Conservation (phyloP, 2,113 vertebrate genomes). For the Lasiurus cinereus region DNA sequence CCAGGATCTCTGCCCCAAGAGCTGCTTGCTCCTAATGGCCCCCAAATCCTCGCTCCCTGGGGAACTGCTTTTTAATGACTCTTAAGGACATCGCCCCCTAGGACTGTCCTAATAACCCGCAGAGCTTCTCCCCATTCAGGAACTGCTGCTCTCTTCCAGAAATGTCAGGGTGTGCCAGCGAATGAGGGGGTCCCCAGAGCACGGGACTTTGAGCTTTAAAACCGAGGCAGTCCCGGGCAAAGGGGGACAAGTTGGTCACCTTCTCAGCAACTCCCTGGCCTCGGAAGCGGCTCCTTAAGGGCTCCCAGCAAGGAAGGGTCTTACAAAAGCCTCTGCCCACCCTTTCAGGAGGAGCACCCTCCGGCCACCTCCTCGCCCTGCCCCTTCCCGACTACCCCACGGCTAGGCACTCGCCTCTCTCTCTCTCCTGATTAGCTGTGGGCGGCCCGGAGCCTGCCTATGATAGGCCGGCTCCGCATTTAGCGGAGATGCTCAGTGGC, state of each 20-base stretch:
- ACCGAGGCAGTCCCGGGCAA: background rate
- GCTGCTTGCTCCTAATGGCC: constrained; percentile 62
- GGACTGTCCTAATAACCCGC: constrained; percentile 58
- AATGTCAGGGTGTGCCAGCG: background rate
- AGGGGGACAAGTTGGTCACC: background rate
- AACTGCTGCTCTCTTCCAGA: background rate
- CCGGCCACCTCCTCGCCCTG: background rate
- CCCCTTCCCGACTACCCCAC: background rate
- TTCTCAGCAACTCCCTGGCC: background rate
- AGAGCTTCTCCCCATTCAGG: background rate
- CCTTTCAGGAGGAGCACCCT: background rate
- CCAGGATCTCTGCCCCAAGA: constrained; percentile 34
- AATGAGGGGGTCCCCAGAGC: background rate
- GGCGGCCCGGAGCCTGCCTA: background rate
- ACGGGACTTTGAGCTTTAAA: background rate
- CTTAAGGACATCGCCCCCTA: constrained; percentile 4
- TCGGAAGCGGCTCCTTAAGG: background rate
- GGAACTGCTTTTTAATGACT: constrained; percentile 49
- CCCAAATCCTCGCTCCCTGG: constrained; percentile 11
- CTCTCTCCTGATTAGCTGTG: background rate
- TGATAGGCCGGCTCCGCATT: constrained; percentile 63
- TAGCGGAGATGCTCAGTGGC: constrained; percentile 66
- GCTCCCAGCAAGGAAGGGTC: background rate
- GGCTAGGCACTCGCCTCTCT: background rate
- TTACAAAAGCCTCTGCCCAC: background rate